Evolutionary conservation across 2,797 vertebrate genomes (phyloP), one percentile per base, ranked within the genome.

Genomic region (Chanos chanos): DNA sequence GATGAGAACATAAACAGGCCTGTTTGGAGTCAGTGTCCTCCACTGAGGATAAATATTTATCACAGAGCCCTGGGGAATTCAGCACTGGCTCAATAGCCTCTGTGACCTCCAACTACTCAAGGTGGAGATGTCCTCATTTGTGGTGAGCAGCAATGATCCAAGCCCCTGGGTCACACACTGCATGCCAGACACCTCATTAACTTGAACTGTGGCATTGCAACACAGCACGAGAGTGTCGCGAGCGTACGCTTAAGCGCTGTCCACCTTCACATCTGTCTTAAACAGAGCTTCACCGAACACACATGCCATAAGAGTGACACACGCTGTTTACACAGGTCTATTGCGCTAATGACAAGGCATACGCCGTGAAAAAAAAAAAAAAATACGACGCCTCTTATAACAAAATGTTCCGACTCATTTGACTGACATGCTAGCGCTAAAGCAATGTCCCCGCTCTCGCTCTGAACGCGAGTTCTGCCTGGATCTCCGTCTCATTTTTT

Each of bases 121-220:
- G 76, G 75, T 74, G 60, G 76, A 58, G 37, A 57, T 39, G 33
- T 66, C 37, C 53, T 51, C 30, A 36, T 67, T 61, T 64, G 62
- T 41, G 56, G 30, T 27, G 19, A 34, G 51, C 62, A 33, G 34
- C 50, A 37, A 52, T 21, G 69, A 66, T 63, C 64, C 21, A 33
- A 27, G 56, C 12, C 54, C 54, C 41, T 33, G 41, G 34, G 61
- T 69, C 65, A 62, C 44, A 64, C 54, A 66, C 68, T 63, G 57
- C 16, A 10, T 69, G 77, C 83, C 84, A 69, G 78, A 81, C 80
- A 84, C 78, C 73, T 81, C 81, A 82, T 85, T 86, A 85, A 77
- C 69, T 79, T 72, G 52, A 68, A 68, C 68, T 58, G 59, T 56
- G 70, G 64, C 79, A 76, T 76, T 80, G 76, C n/a, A 76, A 83